Conservation (phyloP, 2,797 vertebrate species). For the Phyllotis vaccarum region DNA sequence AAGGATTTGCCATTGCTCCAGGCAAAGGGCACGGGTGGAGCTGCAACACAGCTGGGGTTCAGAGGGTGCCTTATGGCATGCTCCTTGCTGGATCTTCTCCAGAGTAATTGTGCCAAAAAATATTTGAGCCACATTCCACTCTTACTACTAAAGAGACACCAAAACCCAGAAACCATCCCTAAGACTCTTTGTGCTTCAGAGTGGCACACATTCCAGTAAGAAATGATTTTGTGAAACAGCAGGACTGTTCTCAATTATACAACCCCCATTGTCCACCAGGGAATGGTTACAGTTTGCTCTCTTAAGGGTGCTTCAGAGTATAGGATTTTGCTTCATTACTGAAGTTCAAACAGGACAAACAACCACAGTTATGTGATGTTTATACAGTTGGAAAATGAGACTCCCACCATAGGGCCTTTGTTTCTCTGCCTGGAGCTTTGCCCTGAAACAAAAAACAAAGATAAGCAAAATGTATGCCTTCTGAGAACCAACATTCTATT, state of each 20-base stretch:
- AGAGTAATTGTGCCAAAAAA: neutral
- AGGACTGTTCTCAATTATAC: slow-evolving; percentile 51
- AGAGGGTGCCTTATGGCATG: neutral
- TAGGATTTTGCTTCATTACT: slow-evolving; percentile 3
- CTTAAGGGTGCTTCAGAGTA: slow-evolving; percentile 57
- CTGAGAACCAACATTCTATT: neutral
- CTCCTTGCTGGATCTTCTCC: neutral
- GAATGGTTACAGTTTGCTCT: slow-evolving; percentile 22
- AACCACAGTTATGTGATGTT: slow-evolving; percentile 7
- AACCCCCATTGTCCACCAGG: neutral
- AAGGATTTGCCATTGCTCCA: neutral
- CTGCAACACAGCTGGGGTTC: neutral
- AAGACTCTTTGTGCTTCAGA: neutral
- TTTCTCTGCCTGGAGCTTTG: slow-evolving; percentile 26
- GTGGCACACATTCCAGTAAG: slow-evolving; percentile 26
- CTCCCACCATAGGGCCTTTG: neutral
- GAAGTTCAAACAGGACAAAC: slow-evolving; percentile 31
- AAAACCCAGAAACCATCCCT: neutral
- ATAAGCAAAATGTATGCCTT: slow-evolving; percentile 16
- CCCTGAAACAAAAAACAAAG: slow-evolving; percentile 34
- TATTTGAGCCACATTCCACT: slow-evolving; percentile 5
- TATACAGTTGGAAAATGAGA: neutral
- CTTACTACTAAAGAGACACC: neutral
- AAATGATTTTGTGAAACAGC: slow-evolving; percentile 23
- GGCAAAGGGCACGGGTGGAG: neutral